phyloP scores from a whole-genome alignment of 1,140 invertebrate genomes.

The Scaptomyza graminum region DNA sequence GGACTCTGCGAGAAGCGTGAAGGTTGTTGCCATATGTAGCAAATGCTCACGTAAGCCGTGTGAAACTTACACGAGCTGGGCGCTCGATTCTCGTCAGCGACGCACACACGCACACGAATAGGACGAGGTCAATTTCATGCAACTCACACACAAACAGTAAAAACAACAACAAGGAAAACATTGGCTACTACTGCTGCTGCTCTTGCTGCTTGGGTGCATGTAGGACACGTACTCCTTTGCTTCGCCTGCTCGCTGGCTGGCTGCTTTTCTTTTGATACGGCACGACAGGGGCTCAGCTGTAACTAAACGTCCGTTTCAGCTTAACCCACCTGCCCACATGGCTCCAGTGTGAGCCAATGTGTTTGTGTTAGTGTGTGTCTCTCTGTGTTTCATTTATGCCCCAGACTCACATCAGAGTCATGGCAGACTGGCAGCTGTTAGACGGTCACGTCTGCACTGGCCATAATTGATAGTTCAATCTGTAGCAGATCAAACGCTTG shows the following conservation, averaged over 20 bases:
- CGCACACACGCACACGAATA: slow-evolving; percentile 52
- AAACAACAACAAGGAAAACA: slow-evolving; percentile 5
- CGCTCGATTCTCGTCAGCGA: slow-evolving; percentile 39
- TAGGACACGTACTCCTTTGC: slow-evolving; percentile 63
- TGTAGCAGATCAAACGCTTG: slow-evolving; percentile 81
- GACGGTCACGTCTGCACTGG: slow-evolving; percentile 65
- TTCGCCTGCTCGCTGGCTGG: slow-evolving; percentile 17
- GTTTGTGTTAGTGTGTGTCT: slow-evolving; percentile 37
- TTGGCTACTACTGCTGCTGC: slow-evolving; percentile 6
- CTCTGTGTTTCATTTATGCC: slow-evolving; percentile 13
- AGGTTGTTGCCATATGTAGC: slow-evolving; percentile 47
- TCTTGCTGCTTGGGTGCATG: slow-evolving; percentile 43
- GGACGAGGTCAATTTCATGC: slow-evolving; percentile 78
- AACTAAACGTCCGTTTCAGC: slow-evolving; percentile 75
- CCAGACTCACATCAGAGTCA: slow-evolving; percentile 31
- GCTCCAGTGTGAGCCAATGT: slow-evolving; percentile 3
- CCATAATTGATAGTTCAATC: slow-evolving; percentile 81
- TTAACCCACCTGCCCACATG: slow-evolving; percentile 49
- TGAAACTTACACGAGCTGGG: slow-evolving; percentile 23
- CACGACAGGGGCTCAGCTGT: slow-evolving; percentile 76
- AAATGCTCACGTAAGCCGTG: slow-evolving; percentile 52
- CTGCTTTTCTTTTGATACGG: slow-evolving; percentile 57
- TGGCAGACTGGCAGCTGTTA: slow-evolving; percentile 45
- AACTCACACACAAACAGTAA: slow-evolving; percentile 40
- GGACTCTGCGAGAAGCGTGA: background rate